A percentile compares a stretch with the other conserved stretches of the same genome.
Conservation (phyloP, 1,140 invertebrate species). For the Platyura marginata region DNA sequence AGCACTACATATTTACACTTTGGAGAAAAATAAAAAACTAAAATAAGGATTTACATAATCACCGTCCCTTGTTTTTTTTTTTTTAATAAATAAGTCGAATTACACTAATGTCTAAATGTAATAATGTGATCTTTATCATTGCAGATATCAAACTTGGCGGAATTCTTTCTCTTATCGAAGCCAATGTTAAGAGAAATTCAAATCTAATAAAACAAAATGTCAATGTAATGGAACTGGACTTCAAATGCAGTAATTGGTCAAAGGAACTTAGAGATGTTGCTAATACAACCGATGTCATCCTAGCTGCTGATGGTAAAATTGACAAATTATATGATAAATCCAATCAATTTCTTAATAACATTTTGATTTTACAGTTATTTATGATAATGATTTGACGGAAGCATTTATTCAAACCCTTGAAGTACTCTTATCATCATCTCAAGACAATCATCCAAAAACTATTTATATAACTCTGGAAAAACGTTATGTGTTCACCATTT, state of each 20-base stretch:
- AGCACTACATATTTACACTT: too few relatives aligned
- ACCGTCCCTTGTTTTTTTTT: too few relatives aligned
- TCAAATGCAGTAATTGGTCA: constrained; percentile 35
- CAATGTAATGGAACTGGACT: constrained; percentile 44
- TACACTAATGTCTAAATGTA: too few relatives aligned
- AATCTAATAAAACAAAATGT: constrained; percentile 31
- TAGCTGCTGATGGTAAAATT: constrained; percentile 58
- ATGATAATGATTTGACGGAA: constrained; percentile 67
- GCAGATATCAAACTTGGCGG: constrained; percentile 56
- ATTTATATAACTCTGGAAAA: constrained; percentile 72
- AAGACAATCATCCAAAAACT: too few relatives aligned
- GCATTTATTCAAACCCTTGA: constrained; percentile 58
- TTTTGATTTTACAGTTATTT: constrained; percentile 49
- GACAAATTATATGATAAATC: constrained; percentile 2
- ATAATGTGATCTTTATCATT: too few relatives aligned
- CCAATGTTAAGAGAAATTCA: constrained; percentile 47
- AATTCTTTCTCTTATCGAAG: constrained; percentile 50
- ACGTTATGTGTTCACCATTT: constrained; percentile 65
- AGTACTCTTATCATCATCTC: too few relatives aligned
- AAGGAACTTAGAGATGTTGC: constrained; percentile 29
- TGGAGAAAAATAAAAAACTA: too few relatives aligned
- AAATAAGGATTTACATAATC: too few relatives aligned
- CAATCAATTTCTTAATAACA: background rate
- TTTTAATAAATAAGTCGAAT: too few relatives aligned
- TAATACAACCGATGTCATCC: constrained; percentile 35